Percentiles rank a stretch among this genome's conserved stretches.
Evolutionary conservation across 2,113 vertebrate genomes (phyloP).

Genomic region (Todiramphus chloris): DNA sequence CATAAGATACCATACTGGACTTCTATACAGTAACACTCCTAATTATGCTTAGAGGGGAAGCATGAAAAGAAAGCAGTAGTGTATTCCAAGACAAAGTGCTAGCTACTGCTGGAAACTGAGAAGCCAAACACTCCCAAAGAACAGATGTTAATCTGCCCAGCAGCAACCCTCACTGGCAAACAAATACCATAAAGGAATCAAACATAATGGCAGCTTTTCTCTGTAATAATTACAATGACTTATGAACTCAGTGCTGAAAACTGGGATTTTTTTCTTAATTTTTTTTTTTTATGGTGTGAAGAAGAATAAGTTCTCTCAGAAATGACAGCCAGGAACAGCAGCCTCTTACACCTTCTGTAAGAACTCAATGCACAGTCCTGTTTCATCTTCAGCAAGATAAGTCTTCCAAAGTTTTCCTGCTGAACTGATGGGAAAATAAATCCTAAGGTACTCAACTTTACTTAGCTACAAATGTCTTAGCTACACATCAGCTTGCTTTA

Average conservation of each 20-base stretch:
- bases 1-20: neutral
- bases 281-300: neutral
- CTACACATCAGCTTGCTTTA: neutral
- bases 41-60: slow-evolving; percentile 16
- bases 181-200: neutral
- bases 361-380: neutral
- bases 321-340: neutral
- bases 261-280: neutral
- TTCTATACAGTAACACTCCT: neutral
- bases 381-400: neutral
- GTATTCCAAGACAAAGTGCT: slow-evolving; percentile 3
- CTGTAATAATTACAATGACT: neutral
- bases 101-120: neutral
- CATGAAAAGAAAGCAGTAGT: slow-evolving; percentile 28
- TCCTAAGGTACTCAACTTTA: neutral
- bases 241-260: neutral
- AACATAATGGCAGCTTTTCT: neutral
- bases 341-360: neutral
- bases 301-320: neutral
- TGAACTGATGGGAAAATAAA: neutral
- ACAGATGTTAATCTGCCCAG: neutral
- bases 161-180: neutral
- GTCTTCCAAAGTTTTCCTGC: neutral
- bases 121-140: neutral
- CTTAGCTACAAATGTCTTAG: neutral